phyloP scores from a whole-genome alignment of 2,888 invertebrate genomes.

The Melieria crassipennis region DNA sequence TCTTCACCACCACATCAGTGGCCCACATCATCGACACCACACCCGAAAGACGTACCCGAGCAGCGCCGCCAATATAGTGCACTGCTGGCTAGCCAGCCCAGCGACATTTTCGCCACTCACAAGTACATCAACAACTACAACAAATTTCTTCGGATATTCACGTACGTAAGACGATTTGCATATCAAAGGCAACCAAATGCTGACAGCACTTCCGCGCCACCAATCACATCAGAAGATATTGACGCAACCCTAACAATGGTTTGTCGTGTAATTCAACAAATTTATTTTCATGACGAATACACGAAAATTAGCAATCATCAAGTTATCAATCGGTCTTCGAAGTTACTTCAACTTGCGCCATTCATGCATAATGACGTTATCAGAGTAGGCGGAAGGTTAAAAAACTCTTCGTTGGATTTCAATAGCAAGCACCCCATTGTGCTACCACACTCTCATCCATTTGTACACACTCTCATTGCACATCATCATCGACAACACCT shows the following conservation, averaged over 20 bases:
- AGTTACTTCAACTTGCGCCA: slow-evolving; percentile 21
- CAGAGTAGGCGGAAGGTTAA: slow-evolving; percentile 25
- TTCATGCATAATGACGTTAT: slow-evolving; percentile 10
- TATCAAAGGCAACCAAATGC: not conserved
- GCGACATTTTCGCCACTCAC: slow-evolving; percentile 5
- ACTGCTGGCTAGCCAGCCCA: not conserved
- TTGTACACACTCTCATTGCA: slow-evolving; percentile 20
- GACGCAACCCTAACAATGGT: not conserved
- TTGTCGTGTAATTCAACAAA: slow-evolving; percentile 4
- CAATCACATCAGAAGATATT: slow-evolving; percentile 8
- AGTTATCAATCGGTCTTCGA: slow-evolving; percentile 23
- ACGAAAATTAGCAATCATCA: slow-evolving; percentile 13
- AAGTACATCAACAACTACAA: slow-evolving; percentile 29
- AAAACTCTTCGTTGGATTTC: slow-evolving; percentile 14
- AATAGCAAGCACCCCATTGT: slow-evolving; percentile 22
- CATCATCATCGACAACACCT: slow-evolving; percentile 25
- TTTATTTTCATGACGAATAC: slow-evolving; percentile 8
- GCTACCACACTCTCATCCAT: slow-evolving; percentile 21
- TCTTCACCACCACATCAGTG: not conserved
- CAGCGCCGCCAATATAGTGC: not conserved
- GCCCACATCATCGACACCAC: not conserved
- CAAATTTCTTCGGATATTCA: slow-evolving; percentile 28
- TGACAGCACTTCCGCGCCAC: not conserved
- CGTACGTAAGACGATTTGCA: slow-evolving; percentile 18
- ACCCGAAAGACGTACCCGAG: not conserved